phyloP scores from a whole-genome alignment of 1,140 invertebrate species.

The Acromyrmex heyeri region DNA sequence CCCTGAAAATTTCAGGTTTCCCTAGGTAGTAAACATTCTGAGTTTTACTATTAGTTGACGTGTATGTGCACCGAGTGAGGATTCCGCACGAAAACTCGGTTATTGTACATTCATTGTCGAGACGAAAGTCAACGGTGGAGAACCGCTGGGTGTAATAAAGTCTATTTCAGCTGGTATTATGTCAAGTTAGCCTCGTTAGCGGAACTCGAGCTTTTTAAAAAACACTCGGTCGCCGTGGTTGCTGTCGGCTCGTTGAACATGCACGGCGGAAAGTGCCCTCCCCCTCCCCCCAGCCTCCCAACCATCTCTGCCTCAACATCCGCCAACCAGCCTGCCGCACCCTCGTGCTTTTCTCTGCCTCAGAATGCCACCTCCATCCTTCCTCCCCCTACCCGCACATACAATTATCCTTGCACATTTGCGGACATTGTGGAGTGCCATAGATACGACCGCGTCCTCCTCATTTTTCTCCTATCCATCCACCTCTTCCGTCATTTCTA shows the following conservation, averaged over 20 bases:
- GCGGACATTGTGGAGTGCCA: slow-evolving; percentile 56
- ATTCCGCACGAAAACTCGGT: slow-evolving; percentile 8
- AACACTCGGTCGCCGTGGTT: slow-evolving; percentile 81
- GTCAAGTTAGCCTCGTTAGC: slow-evolving; percentile 86
- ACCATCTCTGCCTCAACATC: background rate
- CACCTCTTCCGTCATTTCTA: background rate
- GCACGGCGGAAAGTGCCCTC: slow-evolving; percentile 75
- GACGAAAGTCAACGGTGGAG: slow-evolving; percentile 52
- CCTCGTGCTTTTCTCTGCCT: slow-evolving; percentile 50
- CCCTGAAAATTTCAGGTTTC: too few species aligned
- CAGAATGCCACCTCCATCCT: slow-evolving; percentile 56
- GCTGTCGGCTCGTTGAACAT: slow-evolving; percentile 85
- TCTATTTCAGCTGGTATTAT: slow-evolving; percentile 86
- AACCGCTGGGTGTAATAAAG: slow-evolving; percentile 81
- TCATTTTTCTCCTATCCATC: slow-evolving; percentile 54
- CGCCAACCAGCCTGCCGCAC: slow-evolving; percentile 48
- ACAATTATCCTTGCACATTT: slow-evolving; percentile 76
- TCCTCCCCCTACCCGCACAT: slow-evolving; percentile 50
- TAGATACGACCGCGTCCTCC: slow-evolving; percentile 56
- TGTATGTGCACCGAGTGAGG: background rate
- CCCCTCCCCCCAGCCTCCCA: slow-evolving; percentile 53
- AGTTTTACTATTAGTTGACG: background rate
- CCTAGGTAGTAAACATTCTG: too few species aligned
- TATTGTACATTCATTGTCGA: slow-evolving; percentile 7
- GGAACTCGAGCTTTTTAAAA: slow-evolving; percentile 84